Percentiles rank a stretch among this genome's conserved stretches.
These are phyloP conservation scores for Sebastiscus albofasciatus DNA, from an alignment of 2,797 vertebrate species.

Conservation along the genomic window DNA sequence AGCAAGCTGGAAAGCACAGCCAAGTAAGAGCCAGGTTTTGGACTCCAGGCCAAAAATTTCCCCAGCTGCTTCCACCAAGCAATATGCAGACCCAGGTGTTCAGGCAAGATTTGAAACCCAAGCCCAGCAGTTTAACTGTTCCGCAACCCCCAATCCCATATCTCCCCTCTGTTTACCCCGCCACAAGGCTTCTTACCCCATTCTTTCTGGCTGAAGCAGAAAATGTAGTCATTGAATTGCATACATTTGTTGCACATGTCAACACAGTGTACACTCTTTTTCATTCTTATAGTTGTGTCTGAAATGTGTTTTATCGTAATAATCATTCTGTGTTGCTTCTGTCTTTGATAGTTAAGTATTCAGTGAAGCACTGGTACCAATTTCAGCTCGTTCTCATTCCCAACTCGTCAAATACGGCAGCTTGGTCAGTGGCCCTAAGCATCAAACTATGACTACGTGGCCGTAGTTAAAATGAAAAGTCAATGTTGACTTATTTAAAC, in stretches of 20 bases:
- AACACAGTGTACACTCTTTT: background rate
- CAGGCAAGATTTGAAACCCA: slow-evolving; percentile 72
- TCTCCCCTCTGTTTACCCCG: slow-evolving; percentile 48
- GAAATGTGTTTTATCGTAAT: background rate
- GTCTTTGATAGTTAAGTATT: background rate
- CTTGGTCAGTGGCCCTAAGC: background rate
- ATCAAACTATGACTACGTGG: background rate
- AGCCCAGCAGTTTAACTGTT: slow-evolving; percentile 64
- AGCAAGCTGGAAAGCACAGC: slow-evolving; percentile 60
- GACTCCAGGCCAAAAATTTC: slow-evolving; percentile 60
- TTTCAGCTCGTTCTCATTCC: background rate
- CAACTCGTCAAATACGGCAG: background rate
- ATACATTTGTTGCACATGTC: slow-evolving; percentile 8
- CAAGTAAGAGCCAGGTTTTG: slow-evolving; percentile 69
- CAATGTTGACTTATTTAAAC: too few species aligned
- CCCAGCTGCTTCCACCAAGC: slow-evolving; percentile 72
- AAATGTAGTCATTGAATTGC: slow-evolving; percentile 29
- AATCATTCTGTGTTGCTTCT: background rate
- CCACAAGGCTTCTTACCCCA: slow-evolving; percentile 8
- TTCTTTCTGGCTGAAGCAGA: slow-evolving; percentile 32
- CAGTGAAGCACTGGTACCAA: background rate
- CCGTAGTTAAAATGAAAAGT: background rate
- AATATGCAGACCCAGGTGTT: slow-evolving; percentile 78
- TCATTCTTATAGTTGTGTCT: background rate
- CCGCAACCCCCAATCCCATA: slow-evolving; percentile 40